phyloP scores from a whole-genome alignment of 2,888 invertebrate genomes.

The Iselma pallidipennis region DNA sequence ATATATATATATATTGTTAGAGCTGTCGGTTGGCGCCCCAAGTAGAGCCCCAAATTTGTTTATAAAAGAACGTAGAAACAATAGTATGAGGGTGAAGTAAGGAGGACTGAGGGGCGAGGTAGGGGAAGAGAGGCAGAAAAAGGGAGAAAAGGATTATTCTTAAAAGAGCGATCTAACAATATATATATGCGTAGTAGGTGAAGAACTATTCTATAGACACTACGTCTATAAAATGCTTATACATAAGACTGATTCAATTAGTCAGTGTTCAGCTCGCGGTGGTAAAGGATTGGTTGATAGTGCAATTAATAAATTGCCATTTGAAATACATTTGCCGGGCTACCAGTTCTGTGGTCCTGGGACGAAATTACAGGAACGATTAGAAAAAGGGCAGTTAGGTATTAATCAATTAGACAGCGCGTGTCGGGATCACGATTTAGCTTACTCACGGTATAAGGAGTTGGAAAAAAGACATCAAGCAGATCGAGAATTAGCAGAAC shows the following conservation, averaged over 20 bases:
- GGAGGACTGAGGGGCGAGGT: too few relatives aligned
- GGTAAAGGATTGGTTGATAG: conserved; percentile 25
- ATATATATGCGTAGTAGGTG: conserved; percentile 6
- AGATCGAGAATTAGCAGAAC: conserved; percentile 42
- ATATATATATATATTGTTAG: too few relatives aligned
- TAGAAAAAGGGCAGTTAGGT: conserved; percentile 44
- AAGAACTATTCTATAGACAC: too few relatives aligned
- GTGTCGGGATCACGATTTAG: conserved; percentile 46
- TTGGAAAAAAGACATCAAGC: conserved; percentile 40
- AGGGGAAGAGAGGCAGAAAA: too few relatives aligned
- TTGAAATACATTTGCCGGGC: conserved; percentile 30
- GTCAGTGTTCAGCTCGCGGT: conserved; percentile 1
- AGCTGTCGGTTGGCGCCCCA: too few relatives aligned
- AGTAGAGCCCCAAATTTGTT: too few relatives aligned
- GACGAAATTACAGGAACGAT: conserved; percentile 37
- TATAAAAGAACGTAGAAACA: too few relatives aligned
- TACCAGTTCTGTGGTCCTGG: conserved; percentile 37
- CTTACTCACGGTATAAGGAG: conserved; percentile 33
- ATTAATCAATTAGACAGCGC: conserved; percentile 43
- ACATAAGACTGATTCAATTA: background rate
- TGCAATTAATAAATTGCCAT: conserved; percentile 28
- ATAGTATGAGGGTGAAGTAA: too few relatives aligned
- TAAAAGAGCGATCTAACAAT: too few relatives aligned
- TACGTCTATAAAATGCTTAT: conserved; percentile 17
- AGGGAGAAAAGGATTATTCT: too few relatives aligned